A percentile compares a stretch with the other conserved stretches of the same genome.
These are phyloP conservation scores for Chromis chromis DNA, from an alignment of 2,797 vertebrate genomes.

Conservation along the genomic window DNA sequence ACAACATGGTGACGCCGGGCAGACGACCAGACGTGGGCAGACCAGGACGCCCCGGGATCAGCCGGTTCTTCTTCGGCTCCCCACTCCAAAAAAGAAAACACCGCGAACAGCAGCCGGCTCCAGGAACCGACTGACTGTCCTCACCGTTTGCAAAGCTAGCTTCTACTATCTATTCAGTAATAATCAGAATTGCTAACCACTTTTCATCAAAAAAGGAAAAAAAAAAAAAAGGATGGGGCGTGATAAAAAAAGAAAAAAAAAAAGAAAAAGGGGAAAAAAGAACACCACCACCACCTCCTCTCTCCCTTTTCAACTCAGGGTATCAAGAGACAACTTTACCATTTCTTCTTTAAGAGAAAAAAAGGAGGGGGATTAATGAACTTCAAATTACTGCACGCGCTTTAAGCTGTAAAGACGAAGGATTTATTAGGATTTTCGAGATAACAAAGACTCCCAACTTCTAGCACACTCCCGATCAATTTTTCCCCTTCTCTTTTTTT, in stretches of 20 bases:
- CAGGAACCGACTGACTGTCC: constrained; percentile 64
- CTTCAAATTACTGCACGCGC: constrained; percentile 96
- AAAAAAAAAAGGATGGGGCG: constrained; percentile 69
- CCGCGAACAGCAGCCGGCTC: constrained; percentile 46
- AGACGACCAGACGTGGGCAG: constrained; percentile 22
- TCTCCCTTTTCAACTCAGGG: constrained; percentile 88
- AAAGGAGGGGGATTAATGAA: constrained; percentile 94
- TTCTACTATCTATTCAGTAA: constrained; percentile 89
- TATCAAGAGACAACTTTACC: constrained; percentile 93
- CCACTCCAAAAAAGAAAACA: constrained; percentile 40
- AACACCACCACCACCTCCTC: constrained; percentile 87
- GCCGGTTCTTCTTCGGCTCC: constrained; percentile 45
- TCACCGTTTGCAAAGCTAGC: constrained; percentile 84
- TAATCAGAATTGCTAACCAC: constrained; percentile 98
- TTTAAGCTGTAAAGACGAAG: constrained; percentile 99
- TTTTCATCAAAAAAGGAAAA: constrained; percentile 84
- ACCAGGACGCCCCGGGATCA: constrained; percentile 51
- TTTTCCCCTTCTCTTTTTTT: constrained; percentile 84
- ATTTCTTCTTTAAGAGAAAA: constrained; percentile 93
- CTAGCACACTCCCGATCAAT: constrained; percentile 98
- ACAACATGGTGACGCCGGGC: constrained; percentile 75
- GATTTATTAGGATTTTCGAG: constrained; percentile 99
- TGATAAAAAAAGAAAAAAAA: constrained; percentile 75
- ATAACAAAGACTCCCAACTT: constrained; percentile 98
- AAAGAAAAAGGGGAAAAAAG: constrained; percentile 42